Conservation (phyloP, 2,113 vertebrate genomes). For the Sylvilagus bachmani region DNA sequence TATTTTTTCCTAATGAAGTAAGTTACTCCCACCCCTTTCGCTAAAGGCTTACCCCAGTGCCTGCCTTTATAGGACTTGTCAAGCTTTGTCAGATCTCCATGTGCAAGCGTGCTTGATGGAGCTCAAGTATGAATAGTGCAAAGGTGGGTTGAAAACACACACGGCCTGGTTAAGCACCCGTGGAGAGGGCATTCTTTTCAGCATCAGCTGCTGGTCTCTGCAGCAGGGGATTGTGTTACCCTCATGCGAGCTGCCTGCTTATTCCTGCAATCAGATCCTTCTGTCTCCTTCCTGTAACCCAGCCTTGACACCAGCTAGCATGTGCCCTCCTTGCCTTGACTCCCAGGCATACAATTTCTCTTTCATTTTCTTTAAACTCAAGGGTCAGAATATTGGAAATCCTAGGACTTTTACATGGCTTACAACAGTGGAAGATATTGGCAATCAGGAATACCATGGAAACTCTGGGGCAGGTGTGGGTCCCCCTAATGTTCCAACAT, state of each 20-base stretch:
- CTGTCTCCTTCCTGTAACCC: slow-evolving; percentile 71
- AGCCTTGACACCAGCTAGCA: slow-evolving; percentile 45
- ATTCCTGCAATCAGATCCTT: slow-evolving; percentile 72
- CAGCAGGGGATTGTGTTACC: slow-evolving; percentile 48
- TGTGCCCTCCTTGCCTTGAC: slow-evolving; percentile 35
- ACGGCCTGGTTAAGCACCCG: neutral
- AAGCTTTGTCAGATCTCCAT: neutral
- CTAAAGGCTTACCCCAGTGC: neutral
- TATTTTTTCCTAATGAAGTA: slow-evolving; percentile 28
- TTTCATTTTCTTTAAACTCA: slow-evolving; percentile 68
- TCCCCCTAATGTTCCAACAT: neutral
- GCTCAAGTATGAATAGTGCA: neutral
- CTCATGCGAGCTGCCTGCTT: slow-evolving; percentile 64
- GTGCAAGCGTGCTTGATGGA: neutral
- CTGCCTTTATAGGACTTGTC: neutral
- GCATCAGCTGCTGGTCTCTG: slow-evolving; percentile 47
- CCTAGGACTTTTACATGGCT: slow-evolving; percentile 20
- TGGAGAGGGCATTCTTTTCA: slow-evolving; percentile 17
- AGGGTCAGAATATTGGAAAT: slow-evolving; percentile 26
- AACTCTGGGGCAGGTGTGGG: neutral
- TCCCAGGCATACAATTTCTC: slow-evolving; percentile 33
- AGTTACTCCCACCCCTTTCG: neutral
- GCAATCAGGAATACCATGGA: neutral
- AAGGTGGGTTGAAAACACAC: neutral
- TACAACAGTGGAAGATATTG: neutral